phyloP scores from a whole-genome alignment of 2,797 vertebrate genomes.

The Gymnopithys bicolor region DNA sequence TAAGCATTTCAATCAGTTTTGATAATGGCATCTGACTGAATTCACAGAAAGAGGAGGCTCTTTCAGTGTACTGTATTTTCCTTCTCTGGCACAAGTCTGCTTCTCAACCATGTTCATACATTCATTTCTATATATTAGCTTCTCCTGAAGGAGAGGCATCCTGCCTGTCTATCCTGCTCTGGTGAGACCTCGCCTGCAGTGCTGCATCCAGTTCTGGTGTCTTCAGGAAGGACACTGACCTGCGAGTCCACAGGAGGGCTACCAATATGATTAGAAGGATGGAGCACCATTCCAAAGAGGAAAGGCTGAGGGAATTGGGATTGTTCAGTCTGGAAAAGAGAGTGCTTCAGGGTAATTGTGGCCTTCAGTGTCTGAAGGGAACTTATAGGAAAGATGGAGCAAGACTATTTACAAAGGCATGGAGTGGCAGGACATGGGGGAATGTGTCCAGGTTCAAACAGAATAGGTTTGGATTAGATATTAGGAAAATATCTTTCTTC shows the following conservation, averaged over 20 bases:
- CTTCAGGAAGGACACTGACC: rapidly evolving
- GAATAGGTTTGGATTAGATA: neutral
- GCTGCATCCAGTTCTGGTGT: neutral
- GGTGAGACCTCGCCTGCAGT: neutral
- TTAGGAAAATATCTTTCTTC: neutral
- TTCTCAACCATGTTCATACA: neutral
- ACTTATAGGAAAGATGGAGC: neutral
- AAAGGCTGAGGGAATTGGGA: neutral
- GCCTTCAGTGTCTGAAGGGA: neutral
- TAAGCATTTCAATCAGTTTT: neutral
- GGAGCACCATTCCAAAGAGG: neutral
- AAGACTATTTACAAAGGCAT: neutral
- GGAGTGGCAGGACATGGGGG: neutral
- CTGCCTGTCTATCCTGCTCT: neutral
- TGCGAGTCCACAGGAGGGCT: rapidly evolving
- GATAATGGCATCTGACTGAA: neutral
- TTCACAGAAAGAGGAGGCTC: neutral
- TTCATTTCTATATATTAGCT: neutral
- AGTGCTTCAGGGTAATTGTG: neutral
- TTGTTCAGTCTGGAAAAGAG: neutral
- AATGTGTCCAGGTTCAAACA: neutral
- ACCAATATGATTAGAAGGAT: neutral
- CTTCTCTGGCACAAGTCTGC: neutral
- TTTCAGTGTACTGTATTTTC: neutral
- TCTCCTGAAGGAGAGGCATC: neutral